phyloP scores from a whole-genome alignment of 1,140 invertebrate species.

The Drosophila quadrilineata region DNA sequence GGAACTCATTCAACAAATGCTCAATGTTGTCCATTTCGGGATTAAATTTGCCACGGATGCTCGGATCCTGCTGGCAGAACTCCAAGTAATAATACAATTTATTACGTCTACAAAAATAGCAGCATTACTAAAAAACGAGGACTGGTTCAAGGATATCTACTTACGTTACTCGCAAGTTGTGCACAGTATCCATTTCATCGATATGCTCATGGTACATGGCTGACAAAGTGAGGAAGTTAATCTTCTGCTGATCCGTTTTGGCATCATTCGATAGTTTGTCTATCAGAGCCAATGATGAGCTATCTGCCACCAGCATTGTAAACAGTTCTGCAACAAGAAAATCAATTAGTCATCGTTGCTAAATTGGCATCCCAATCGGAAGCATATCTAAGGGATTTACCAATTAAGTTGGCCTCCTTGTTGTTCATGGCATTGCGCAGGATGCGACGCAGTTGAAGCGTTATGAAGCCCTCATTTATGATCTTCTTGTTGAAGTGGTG shows the following conservation, averaged over 20 bases:
- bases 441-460: conserved; percentile 63
- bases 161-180: conserved; percentile 58
- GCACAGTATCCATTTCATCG: conserved; percentile 50
- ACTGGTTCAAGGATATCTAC: neutral
- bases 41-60: conserved; percentile 65
- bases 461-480: conserved; percentile 65
- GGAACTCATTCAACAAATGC: conserved; percentile 68
- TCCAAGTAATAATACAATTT: conserved; percentile 77
- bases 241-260: conserved; percentile 68
- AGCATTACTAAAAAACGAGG: neutral
- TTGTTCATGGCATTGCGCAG: conserved; percentile 59
- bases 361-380: neutral
- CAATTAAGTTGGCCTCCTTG: conserved; percentile 65
- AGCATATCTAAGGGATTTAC: conserved; percentile 15
- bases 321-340: conserved; percentile 46
- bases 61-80: conserved; percentile 72
- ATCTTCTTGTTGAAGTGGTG: conserved; percentile 51
- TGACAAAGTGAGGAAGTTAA: conserved; percentile 66
- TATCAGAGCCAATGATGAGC: conserved; percentile 41
- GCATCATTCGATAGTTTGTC: conserved; percentile 60
- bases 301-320: conserved; percentile 58
- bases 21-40: conserved; percentile 70
- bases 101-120: conserved; percentile 46
- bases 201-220: conserved; percentile 71
- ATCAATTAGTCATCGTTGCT: neutral